Evolutionary conservation across 2,888 invertebrate genomes (phyloP).

Genomic region (Willowsia nigromaculata): DNA sequence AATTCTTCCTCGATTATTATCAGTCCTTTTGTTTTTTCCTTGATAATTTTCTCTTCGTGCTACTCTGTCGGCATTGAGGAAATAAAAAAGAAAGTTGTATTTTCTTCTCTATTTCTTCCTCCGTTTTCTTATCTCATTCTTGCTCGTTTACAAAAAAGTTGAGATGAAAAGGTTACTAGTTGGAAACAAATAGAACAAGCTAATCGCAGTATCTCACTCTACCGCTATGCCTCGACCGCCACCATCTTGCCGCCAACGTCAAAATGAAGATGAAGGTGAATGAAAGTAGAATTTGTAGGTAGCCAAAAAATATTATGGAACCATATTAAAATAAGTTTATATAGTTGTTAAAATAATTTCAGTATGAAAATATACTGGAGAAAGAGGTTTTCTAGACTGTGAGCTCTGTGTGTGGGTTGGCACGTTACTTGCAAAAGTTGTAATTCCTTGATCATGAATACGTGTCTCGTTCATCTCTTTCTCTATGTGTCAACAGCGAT

Average conservation of each 20-base stretch:
- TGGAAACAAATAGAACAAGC: neutral
- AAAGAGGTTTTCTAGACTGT: too few species aligned
- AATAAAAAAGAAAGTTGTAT: conserved; percentile 14
- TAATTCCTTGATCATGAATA: neutral
- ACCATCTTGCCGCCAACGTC: neutral
- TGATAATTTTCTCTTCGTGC: conserved; percentile 42
- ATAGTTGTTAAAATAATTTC: neutral
- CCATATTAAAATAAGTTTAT: neutral
- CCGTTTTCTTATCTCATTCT: neutral
- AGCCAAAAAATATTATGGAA: neutral
- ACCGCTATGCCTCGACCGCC: too few species aligned
- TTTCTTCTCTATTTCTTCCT: too few species aligned
- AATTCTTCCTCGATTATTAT: conserved; percentile 29
- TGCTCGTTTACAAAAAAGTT: neutral
- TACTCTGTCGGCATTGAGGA: conserved; percentile 35
- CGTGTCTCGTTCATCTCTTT: neutral
- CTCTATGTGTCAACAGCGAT: neutral
- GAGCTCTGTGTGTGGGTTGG: neutral
- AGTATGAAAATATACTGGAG: too few species aligned
- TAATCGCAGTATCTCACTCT: neutral
- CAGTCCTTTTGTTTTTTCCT: conserved; percentile 40
- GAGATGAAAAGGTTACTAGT: conserved; percentile 29
- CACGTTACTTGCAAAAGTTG: neutral
- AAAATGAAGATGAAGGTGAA: neutral
- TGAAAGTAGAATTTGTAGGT: neutral